A percentile compares a stretch with the other conserved stretches of the same genome.
phyloP scores from a whole-genome alignment of 92 coral and sea anemone genomes.

The Phenganax marumi region DNA sequence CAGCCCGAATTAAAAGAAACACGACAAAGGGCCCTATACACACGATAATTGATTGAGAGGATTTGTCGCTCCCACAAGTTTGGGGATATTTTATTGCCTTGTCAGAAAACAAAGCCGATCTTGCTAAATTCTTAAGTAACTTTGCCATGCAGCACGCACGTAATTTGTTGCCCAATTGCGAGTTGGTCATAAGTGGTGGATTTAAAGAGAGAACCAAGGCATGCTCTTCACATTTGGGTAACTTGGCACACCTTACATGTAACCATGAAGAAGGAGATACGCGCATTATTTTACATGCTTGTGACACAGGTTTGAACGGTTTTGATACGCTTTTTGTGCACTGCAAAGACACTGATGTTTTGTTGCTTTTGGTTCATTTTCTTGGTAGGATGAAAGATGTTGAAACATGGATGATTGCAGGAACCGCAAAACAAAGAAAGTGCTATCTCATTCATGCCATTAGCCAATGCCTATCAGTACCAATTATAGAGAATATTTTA shows the following conservation, averaged over 20 bases:
- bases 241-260: not conserved
- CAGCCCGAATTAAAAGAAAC: slow-evolving; percentile 17
- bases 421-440: slow-evolving; percentile 1
- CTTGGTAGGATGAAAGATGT: slow-evolving; percentile 11
- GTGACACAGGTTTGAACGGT: slow-evolving; percentile 11
- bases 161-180: not conserved
- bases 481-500: slow-evolving; percentile 1
- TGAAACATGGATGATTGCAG: slow-evolving; percentile 21
- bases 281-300: slow-evolving; percentile 15
- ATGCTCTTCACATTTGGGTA: slow-evolving; percentile 3
- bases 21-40: slow-evolving; percentile 18
- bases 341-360: slow-evolving; percentile 25
- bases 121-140: slow-evolving; percentile 24
- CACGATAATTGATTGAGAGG: slow-evolving; percentile 22
- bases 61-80: slow-evolving; percentile 29
- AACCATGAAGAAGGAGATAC: slow-evolving; percentile 29
- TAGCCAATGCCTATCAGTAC: not conserved
- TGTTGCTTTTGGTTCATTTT: slow-evolving; percentile 27
- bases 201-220: not conserved
- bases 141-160: not conserved
- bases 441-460: slow-evolving; percentile 17
- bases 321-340: slow-evolving; percentile 8
- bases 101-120: slow-evolving; percentile 16
- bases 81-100: slow-evolving; percentile 16
- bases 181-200: not conserved